Conservation (phyloP, 2,113 vertebrate genomes). For the Zosterops hypoxanthus region DNA sequence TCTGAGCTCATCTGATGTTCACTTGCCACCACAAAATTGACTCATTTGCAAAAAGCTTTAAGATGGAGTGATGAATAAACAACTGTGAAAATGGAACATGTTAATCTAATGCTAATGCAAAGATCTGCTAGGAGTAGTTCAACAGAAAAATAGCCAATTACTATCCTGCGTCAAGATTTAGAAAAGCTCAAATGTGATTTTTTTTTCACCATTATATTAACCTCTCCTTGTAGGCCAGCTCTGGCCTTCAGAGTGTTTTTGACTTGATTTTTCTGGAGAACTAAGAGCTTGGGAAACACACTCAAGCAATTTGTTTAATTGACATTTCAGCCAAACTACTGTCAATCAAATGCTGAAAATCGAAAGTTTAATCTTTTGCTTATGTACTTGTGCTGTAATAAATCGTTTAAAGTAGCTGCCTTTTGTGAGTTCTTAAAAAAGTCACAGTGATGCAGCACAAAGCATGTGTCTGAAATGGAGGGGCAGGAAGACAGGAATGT, state of each 20-base stretch:
- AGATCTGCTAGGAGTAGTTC: not conserved
- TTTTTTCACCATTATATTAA: not conserved
- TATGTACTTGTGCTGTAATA: not conserved
- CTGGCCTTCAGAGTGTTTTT: not conserved
- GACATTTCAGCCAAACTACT: not conserved
- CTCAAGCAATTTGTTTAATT: conserved; percentile 22
- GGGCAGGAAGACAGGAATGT: not conserved
- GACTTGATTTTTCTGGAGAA: not conserved
- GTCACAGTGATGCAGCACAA: not conserved
- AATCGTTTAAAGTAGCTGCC: not conserved
- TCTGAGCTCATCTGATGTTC: conserved; percentile 9
- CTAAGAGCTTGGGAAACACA: not conserved
- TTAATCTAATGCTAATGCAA: not conserved
- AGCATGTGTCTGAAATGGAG: not conserved
- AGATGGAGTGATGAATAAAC: not conserved
- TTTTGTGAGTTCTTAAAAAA: not conserved
- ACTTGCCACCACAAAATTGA: not conserved
- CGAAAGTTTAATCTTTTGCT: not conserved
- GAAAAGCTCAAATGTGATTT: not conserved
- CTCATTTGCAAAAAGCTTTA: not conserved
- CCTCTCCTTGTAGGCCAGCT: not conserved
- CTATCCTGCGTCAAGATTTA: not conserved
- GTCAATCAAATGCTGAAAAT: not conserved
- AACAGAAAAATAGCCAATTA: not conserved
- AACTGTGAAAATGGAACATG: not conserved